phyloP scores from a whole-genome alignment of 2,888 invertebrate species.

The Leptinotarsa peninsularis region DNA sequence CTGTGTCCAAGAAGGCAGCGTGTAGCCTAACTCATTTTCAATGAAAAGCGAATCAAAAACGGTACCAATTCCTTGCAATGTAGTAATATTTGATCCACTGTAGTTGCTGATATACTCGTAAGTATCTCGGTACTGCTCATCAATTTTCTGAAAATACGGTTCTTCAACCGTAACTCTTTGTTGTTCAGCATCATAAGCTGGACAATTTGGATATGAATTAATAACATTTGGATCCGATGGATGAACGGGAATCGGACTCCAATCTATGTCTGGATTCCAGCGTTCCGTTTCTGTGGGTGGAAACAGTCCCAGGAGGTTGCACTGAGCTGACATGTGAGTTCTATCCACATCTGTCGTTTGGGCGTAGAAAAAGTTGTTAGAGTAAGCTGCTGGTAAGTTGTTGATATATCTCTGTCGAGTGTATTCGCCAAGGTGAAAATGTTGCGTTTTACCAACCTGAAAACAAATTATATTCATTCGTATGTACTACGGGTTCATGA shows the following conservation, averaged over 20 bases:
- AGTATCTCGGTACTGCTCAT: conserved; percentile 68
- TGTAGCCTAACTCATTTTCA: conserved; percentile 28
- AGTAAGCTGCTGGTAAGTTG: conserved; percentile 68
- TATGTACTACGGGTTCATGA: too few relatives aligned
- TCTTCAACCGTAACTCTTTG: conserved; percentile 22
- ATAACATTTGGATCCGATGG: conserved; percentile 68
- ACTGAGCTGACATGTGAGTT: conserved; percentile 85
- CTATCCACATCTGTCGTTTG: conserved; percentile 85
- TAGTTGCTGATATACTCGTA: conserved; percentile 54
- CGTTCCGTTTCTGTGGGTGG: conserved; percentile 70
- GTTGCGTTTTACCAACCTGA: conserved; percentile 74
- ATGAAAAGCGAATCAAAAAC: conserved; percentile 33
- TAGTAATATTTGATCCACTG: conserved; percentile 19
- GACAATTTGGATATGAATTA: conserved; percentile 1
- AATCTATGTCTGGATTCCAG: conserved; percentile 72
- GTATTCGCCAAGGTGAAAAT: conserved; percentile 78
- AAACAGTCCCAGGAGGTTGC: conserved; percentile 80
- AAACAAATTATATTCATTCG: background rate
- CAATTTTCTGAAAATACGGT: conserved; percentile 63
- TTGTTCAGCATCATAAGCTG: conserved; percentile 13
- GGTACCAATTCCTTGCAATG: background rate
- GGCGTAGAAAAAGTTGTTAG: conserved; percentile 68
- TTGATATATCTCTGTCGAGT: conserved; percentile 75
- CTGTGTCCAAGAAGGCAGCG: conserved; percentile 35
- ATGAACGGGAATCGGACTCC: conserved; percentile 82